These are phyloP conservation scores for Dryococelus australis DNA, from an alignment of 2,888 invertebrate species.

Conservation along the genomic window DNA sequence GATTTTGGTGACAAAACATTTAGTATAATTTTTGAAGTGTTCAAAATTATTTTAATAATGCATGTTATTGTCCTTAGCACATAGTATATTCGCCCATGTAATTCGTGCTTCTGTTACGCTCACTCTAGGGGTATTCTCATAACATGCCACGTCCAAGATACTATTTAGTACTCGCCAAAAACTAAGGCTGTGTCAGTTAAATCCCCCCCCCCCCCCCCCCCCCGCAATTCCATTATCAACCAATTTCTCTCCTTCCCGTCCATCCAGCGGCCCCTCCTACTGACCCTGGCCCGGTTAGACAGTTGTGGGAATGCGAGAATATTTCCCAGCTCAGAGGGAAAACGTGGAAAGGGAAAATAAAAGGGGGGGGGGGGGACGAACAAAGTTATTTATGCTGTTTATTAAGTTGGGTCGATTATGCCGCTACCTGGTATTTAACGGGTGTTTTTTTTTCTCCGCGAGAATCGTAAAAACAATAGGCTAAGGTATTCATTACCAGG, in stretches of 20 bases:
- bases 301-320: conserved; percentile 9
- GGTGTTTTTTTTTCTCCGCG: neutral
- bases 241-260: neutral
- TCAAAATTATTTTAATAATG: too few relatives aligned
- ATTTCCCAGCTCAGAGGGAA: neutral
- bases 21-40: too few relatives aligned
- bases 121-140: too few relatives aligned
- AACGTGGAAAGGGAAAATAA: neutral
- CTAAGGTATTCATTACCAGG: conserved; percentile 9
- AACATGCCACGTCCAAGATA: too few relatives aligned
- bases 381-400: conserved; percentile 16
- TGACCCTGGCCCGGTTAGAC: neutral
- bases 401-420: conserved; percentile 9
- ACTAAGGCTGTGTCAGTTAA: neutral
- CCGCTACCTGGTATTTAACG: conserved; percentile 11
- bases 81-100: too few relatives aligned
- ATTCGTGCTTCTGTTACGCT: too few relatives aligned
- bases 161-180: neutral
- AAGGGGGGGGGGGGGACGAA: neutral
- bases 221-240: neutral
- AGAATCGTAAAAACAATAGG: conserved; percentile 16
- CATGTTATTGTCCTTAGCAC: too few relatives aligned
- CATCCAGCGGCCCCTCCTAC: neutral
- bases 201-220: neutral
- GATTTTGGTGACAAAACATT: too few relatives aligned